Base-by-base conservation (phyloP, 2,113 vertebrate genomes). In the Gnathonemus longibarbis region DNA sequence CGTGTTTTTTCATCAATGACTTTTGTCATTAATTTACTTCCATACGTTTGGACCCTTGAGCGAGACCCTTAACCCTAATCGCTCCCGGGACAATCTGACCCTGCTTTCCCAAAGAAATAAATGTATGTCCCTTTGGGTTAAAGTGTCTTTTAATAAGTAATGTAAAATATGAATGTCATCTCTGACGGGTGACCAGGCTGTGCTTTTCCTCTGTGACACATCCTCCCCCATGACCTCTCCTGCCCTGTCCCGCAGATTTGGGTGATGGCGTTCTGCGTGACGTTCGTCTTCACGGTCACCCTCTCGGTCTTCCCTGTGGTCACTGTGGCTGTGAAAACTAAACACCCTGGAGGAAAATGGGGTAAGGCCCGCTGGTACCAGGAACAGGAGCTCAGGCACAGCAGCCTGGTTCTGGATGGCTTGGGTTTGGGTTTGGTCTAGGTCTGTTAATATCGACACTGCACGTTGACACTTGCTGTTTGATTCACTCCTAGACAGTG, bases 281-380 rank as follows among this genome's bases (percentile, higher is more conserved):
- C 96, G 0, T 94, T 97, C 27, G 95, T 96, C 52, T 97, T 98
- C 95, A 96, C 95, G 0, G 96, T 97, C 89, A 97, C 97, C 0
- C 95, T 98, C 74, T 96, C 97, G 0, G 97, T 98, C 88, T 98
- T 97, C 84, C 97, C 97, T 0, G 97, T 97, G 0, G 93, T 98
- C 89, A 98, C 97, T 0, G 97, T 95, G 45, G 96, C 97, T 53
- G 96, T 97, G 85, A 93, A 93, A 92, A 96, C 95, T 0, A 1
- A 39, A 0, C 92, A 92, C 19, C 62, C 10, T 13, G 77, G 91
- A 0, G 93, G 93, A 56, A 62, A 94, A 15, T 98, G 97, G 97
- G 93, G 97, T 97, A 93, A 52, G 70, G 53, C 2, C 5, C 27
- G 1, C 21, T 31, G 85, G 46, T 17, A 52, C 80, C 46, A 53